phyloP scores from a whole-genome alignment of 2,113 vertebrate genomes.

The Halcyon malimbica region DNA sequence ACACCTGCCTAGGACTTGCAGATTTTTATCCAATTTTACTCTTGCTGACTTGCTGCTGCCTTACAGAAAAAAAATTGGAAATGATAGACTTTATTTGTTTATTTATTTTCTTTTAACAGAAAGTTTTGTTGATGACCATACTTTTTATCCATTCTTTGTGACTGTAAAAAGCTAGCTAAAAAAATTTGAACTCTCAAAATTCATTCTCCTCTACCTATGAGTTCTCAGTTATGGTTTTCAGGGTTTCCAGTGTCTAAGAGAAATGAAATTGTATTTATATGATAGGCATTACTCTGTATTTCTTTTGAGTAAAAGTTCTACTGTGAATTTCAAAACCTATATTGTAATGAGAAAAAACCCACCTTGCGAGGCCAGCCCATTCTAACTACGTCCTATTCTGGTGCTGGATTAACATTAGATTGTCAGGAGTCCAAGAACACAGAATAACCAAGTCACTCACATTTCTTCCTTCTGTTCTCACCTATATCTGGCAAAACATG shows the following conservation, averaged over 20 bases:
- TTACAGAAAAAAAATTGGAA: not conserved
- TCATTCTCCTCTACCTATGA: not conserved
- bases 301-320: not conserved
- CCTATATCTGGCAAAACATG: not conserved
- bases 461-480: not conserved
- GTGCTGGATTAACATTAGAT: not conserved
- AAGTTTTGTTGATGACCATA: not conserved
- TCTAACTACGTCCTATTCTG: not conserved
- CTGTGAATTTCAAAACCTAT: not conserved
- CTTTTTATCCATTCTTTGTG: not conserved
- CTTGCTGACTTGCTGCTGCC: not conserved
- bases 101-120: not conserved
- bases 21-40: not conserved
- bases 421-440: not conserved
- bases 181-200: not conserved
- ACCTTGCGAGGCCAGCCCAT: not conserved
- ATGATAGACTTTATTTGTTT: not conserved
- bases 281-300: not conserved
- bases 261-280: not conserved
- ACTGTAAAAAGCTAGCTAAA: not conserved
- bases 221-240: not conserved
- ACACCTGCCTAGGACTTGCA: not conserved
- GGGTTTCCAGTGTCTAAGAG: not conserved
- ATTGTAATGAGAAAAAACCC: not conserved
- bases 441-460: not conserved